phyloP scores from a whole-genome alignment of 2,113 vertebrate genomes.

The Micromys minutus region DNA sequence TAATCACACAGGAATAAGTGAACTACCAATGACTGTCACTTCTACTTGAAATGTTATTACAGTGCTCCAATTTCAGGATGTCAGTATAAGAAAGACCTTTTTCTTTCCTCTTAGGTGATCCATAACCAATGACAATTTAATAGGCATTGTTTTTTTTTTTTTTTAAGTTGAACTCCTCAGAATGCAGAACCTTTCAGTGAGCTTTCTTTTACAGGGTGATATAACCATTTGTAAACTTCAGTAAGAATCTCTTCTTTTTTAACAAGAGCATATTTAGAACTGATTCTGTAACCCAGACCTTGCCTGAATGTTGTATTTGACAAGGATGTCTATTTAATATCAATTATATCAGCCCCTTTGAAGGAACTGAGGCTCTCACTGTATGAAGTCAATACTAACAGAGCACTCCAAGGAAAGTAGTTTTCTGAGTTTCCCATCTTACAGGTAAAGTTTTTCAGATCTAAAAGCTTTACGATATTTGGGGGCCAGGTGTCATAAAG shows the following conservation, averaged over 20 bases:
- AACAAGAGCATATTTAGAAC: not conserved
- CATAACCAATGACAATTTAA: not conserved
- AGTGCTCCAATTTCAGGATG: not conserved
- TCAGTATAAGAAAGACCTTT: not conserved
- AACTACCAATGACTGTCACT: not conserved
- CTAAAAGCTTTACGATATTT: not conserved
- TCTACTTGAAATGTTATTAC: not conserved
- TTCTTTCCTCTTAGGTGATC: not conserved
- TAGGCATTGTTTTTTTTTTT: not conserved
- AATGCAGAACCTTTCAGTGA: not conserved
- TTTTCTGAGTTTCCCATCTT: not conserved
- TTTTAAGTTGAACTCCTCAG: not conserved
- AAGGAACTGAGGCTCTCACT: not conserved
- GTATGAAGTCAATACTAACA: not conserved
- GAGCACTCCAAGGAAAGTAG: conserved; percentile 1
- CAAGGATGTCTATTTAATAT: conserved; percentile 23
- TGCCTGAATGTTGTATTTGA: not conserved
- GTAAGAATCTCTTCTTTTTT: not conserved
- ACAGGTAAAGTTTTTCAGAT: not conserved
- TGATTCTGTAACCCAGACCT: conserved; percentile 45
- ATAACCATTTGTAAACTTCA: not conserved
- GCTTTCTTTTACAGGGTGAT: conserved; percentile 14
- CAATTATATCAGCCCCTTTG: not conserved
- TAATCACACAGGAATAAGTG: not conserved
- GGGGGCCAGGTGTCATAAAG: not conserved